Evolutionary conservation across 2,113 vertebrate species (phyloP).

Genomic region (Mus pahari): DNA sequence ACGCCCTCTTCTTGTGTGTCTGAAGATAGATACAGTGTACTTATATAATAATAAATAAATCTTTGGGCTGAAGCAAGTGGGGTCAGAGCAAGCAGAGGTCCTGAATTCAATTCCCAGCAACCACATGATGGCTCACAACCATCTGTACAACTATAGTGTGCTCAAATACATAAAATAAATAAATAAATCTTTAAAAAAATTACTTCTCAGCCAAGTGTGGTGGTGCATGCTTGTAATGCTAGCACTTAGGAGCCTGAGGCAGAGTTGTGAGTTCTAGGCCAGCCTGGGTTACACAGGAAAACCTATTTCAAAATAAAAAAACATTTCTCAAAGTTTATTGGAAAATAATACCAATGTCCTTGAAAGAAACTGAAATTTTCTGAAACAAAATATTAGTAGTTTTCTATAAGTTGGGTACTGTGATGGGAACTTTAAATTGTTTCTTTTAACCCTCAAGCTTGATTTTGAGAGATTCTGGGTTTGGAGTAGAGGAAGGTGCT

Average conservation of each 20-base stretch:
- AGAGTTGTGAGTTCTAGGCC: neutral
- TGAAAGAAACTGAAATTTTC: slow-evolving; percentile 22
- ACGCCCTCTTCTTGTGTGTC: no score
- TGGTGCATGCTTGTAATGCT: neutral
- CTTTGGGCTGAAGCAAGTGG: no score
- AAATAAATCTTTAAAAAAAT: no score
- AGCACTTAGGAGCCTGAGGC: neutral
- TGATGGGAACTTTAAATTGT: neutral
- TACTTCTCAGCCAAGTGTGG: neutral
- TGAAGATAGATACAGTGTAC: no score
- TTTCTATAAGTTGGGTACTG: neutral
- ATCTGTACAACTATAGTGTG: no score
- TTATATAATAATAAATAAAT: no score
- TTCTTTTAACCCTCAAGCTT: neutral
- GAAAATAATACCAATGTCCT: neutral
- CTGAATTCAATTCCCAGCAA: no score
- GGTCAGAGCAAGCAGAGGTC: no score
- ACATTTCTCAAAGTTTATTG: neutral
- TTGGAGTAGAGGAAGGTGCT: neutral
- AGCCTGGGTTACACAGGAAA: neutral
- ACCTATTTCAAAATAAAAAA: neutral
- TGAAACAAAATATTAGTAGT: neutral
- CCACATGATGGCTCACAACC: no score
- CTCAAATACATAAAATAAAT: no score
- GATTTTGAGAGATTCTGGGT: neutral